Base-by-base conservation (phyloP, 2,113 vertebrate genomes). In the Carettochelys insculpta region DNA sequence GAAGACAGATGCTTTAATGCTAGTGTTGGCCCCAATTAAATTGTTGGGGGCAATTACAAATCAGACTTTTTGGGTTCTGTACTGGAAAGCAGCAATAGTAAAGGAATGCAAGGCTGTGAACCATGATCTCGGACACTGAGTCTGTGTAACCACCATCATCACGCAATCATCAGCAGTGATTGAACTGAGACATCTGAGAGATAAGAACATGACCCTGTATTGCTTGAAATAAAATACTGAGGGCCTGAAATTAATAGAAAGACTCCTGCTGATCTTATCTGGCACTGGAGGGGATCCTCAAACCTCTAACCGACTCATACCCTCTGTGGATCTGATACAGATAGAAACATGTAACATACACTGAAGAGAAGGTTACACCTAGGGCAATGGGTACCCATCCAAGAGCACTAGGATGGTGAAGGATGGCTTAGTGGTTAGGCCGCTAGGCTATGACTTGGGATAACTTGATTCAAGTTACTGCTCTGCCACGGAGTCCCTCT, bases 231-330 rank as follows among this genome's bases (percentile, higher is more conserved):
- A 31, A 47, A 83, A 68, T 71, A 27, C 80, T 71, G 6, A 45
- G 19, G 31, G 9, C 8, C 54, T n/a, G 0, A 1, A 58, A 34
- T 25, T 19, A 16, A 50, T 16, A 34, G 68, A 3, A 0, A 41
- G 24, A 4, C 7, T 53, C 45, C 52, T 50, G 2, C 2, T 11
- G 24, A 3, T 68, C 78, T 65, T 45, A 29, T 3, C 29, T 51
- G 22, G 6, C 34, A 45, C 3, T 45, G 38, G 71, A 45, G 25
- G 45, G 22, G 24, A 41, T 24, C 43, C 41, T 75, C 41, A 45
- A 25, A 27, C 71, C 71, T 22, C 24, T 75, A 25, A 79, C 13
- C 14, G 41, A 24, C 52, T 24, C 48, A 0, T 1, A 27, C 29
- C 27, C 53, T 75, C 53, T 11, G n/a, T 53, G 43, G 76, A 19